Percentiles rank a stretch among this genome's conserved stretches.
Conservation (phyloP, 1,140 invertebrate genomes). For the Melanaphis sacchari region DNA sequence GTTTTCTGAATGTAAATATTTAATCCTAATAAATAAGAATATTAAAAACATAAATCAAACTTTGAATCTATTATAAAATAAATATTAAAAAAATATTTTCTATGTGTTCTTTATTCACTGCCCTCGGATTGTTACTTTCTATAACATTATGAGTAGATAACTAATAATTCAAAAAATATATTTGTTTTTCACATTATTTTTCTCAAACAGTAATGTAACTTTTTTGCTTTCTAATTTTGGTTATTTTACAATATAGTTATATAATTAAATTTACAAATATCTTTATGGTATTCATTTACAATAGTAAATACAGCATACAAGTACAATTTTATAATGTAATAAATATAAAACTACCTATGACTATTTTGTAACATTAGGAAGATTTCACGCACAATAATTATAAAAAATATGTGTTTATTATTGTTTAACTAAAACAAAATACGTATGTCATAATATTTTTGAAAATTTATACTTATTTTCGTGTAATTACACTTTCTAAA, state of each 20-base stretch:
- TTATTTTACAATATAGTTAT: slow-evolving; percentile 4
- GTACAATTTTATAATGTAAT: background rate
- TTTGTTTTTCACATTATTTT: background rate
- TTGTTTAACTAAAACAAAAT: background rate
- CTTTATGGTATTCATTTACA: background rate
- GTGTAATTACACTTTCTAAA: background rate
- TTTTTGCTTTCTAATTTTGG: slow-evolving; percentile 10
- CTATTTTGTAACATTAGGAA: background rate
- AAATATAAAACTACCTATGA: background rate
- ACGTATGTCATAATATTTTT: background rate
- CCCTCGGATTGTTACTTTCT: background rate
- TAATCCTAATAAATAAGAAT: background rate
- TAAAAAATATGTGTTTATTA: background rate
- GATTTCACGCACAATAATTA: background rate
- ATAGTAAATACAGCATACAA: background rate
- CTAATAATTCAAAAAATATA: background rate
- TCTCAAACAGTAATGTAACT: background rate
- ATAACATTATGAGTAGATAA: background rate
- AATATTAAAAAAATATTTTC: too few species aligned
- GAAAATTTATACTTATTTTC: background rate
- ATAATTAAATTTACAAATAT: background rate
- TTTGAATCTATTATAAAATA: too few species aligned
- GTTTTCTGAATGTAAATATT: background rate
- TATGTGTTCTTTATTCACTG: background rate
- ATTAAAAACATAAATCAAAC: too few species aligned